phyloP scores from a whole-genome alignment of 2,888 invertebrate genomes.

The Ectemnius continuus region DNA sequence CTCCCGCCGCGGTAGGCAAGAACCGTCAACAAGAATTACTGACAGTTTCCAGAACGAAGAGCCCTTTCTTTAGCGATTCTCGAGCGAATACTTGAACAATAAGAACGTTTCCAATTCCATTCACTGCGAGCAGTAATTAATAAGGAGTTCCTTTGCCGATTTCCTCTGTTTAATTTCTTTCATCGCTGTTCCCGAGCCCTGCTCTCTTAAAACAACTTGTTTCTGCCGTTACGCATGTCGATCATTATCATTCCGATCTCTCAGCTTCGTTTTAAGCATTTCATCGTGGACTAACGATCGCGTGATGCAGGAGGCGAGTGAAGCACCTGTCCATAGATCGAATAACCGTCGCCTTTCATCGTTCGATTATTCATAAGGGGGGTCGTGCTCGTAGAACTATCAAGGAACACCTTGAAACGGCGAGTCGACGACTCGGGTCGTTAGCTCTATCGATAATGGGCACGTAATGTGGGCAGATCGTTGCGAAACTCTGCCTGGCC shows the following conservation, averaged over 20 bases:
- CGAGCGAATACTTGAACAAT: neutral
- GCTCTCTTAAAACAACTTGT: neutral
- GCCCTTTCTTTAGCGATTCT: neutral
- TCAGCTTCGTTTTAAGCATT: neutral
- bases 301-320: conserved; percentile 13
- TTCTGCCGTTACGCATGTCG: conserved; percentile 11
- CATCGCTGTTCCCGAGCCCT: neutral
- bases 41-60: conserved; percentile 1
- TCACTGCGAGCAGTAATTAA: neutral
- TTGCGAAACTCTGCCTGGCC: conserved; percentile 43
- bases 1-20: neutral
- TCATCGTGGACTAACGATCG: neutral
- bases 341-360: conserved; percentile 4
- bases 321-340: conserved; percentile 3
- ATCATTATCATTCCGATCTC: conserved; percentile 26
- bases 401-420: conserved; percentile 4
- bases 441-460: conserved; percentile 28
- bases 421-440: conserved; percentile 12
- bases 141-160: neutral
- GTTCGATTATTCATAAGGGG: conserved; percentile 23
- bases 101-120: neutral
- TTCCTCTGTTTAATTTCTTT: neutral
- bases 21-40: neutral
- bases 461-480: conserved; percentile 37
- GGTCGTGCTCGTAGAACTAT: neutral